Evolutionary conservation across 1,140 invertebrate genomes (phyloP).

Genomic region (Drosophila suzukii): DNA sequence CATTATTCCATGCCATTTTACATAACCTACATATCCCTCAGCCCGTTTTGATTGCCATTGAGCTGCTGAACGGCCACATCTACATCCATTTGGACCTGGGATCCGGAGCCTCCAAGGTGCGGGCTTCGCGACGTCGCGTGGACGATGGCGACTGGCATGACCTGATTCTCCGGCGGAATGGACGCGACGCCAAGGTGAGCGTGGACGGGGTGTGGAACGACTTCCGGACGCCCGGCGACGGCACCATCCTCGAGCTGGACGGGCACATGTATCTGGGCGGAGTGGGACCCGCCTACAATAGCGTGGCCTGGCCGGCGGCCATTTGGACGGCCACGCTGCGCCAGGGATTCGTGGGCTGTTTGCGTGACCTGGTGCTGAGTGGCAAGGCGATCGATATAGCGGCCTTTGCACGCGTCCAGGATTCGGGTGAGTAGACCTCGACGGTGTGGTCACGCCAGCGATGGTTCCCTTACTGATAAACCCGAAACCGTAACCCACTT

Average conservation of each 20-base stretch:
- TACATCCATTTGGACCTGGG: constrained; percentile 96
- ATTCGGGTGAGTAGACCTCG: constrained; percentile 88
- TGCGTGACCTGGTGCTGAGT: constrained; percentile 96
- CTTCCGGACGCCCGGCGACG: constrained; percentile 93
- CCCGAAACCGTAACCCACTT: constrained; percentile 35
- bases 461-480: neutral
- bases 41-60: constrained; percentile 96
- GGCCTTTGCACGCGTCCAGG: constrained; percentile 94
- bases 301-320: constrained; percentile 91
- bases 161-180: constrained; percentile 91
- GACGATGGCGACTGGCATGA: constrained; percentile 97
- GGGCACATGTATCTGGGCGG: constrained; percentile 96
- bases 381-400: constrained; percentile 96
- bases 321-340: constrained; percentile 96
- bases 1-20: neutral
- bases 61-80: constrained; percentile 96
- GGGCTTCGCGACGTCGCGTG: constrained; percentile 91
- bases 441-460: constrained; percentile 11
- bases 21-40: constrained; percentile 77
- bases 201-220: constrained; percentile 95
- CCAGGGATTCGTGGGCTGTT: constrained; percentile 97
- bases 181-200: constrained; percentile 93
- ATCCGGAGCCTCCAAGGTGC: constrained; percentile 94
- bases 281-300: constrained; percentile 90
- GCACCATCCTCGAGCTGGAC: constrained; percentile 94